Conservation (phyloP, 2,888 invertebrate genomes). For the Pandemis heparana region DNA sequence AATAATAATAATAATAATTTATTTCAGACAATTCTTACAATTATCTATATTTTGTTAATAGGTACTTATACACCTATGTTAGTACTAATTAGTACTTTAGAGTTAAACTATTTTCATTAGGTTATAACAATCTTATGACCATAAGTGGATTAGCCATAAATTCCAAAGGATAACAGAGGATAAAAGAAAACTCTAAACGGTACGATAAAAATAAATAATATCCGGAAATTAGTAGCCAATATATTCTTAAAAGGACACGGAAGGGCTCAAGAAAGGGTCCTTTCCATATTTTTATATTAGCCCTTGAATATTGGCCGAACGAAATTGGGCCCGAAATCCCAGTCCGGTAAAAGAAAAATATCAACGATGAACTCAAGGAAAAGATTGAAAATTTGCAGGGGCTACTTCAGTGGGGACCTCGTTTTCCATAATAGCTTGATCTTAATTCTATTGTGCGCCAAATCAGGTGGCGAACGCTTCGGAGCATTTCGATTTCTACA, state of each 20-base stretch:
- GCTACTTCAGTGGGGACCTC: slow-evolving; percentile 8
- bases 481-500: no score
- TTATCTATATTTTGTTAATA: no score
- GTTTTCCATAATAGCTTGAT: slow-evolving; percentile 5
- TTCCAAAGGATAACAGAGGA: slow-evolving; percentile 7
- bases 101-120: no score
- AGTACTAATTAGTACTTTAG: no score
- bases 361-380: slow-evolving; percentile 52
- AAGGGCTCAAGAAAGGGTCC: slow-evolving; percentile 51
- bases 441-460: not conserved
- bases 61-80: no score
- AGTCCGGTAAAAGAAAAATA: slow-evolving; percentile 59
- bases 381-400: slow-evolving; percentile 56
- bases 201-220: slow-evolving; percentile 39
- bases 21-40: no score
- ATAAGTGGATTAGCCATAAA: not conserved
- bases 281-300: slow-evolving; percentile 68
- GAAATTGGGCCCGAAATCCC: slow-evolving; percentile 58
- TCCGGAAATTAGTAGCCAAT: slow-evolving; percentile 53
- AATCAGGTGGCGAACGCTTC: no score
- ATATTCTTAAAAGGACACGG: slow-evolving; percentile 56
- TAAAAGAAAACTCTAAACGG: slow-evolving; percentile 22
- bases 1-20: no score
- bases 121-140: not conserved
- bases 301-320: slow-evolving; percentile 63